phyloP scores from a whole-genome alignment of 1,140 invertebrate genomes.

The Philopotamus ludificatus region DNA sequence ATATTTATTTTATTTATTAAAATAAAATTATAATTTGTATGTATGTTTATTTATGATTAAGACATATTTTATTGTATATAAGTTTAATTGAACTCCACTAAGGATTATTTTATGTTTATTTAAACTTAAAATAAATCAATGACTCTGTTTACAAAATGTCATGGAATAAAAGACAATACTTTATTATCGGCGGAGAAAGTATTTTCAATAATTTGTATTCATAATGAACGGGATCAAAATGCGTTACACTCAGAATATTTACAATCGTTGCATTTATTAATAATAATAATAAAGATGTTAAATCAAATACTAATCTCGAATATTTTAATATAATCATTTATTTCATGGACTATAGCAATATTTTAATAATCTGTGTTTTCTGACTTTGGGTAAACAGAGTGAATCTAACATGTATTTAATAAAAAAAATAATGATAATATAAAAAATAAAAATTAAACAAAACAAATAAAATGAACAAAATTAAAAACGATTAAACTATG shows the following conservation, averaged over 20 bases:
- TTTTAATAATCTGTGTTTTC: background rate
- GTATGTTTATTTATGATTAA: too few species aligned
- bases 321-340: background rate
- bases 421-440: background rate
- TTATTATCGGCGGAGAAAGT: background rate
- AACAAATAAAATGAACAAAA: background rate
- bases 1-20: too few species aligned
- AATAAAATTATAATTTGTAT: too few species aligned
- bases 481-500: background rate
- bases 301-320: background rate
- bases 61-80: too few species aligned
- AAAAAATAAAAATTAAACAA: constrained; percentile 9
- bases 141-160: constrained; percentile 9
- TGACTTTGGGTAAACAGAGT: constrained; percentile 20
- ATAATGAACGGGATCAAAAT: too few species aligned
- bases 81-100: background rate
- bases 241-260: background rate
- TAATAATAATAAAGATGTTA: too few species aligned
- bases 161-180: background rate
- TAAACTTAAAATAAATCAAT: background rate
- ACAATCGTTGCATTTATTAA: background rate
- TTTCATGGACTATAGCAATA: too few species aligned
- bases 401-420: background rate
- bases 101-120: background rate
- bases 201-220: too few species aligned